A percentile compares a stretch with the other conserved stretches of the same genome.
Conservation (phyloP, 2,113 vertebrate species). For the Saimiri boliviensis region DNA sequence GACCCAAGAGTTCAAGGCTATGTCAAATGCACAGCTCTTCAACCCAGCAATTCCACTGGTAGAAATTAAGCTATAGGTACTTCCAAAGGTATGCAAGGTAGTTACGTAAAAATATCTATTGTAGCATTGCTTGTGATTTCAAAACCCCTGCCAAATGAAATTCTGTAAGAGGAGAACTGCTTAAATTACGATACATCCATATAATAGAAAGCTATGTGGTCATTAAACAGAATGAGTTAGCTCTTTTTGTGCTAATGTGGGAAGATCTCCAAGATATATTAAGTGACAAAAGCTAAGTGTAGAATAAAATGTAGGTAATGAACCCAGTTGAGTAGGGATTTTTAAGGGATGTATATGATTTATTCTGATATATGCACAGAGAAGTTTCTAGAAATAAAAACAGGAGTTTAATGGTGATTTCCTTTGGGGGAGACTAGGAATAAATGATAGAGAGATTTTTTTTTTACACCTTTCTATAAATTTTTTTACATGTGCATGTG, state of each 20-base stretch:
- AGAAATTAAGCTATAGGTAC: neutral
- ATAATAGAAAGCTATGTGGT: neutral
- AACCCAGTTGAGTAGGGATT: neutral
- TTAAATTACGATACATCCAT: neutral
- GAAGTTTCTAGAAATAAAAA: constrained; percentile 11
- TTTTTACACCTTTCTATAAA: neutral
- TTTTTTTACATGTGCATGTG: neutral
- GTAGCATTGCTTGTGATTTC: constrained; percentile 36
- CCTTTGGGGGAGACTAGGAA: neutral
- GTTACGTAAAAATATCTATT: neutral
- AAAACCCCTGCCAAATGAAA: constrained; percentile 30
- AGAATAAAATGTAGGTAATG: constrained; percentile 24
- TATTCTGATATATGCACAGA: neutral
- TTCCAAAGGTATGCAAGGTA: neutral
- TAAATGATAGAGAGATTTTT: neutral
- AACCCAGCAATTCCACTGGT: neutral
- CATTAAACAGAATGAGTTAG: constrained; percentile 26
- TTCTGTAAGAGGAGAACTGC: constrained; percentile 19
- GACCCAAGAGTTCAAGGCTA: too few species aligned
- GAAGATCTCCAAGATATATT: neutral
- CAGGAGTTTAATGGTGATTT: constrained; percentile 17
- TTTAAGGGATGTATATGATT: neutral
- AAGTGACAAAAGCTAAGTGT: neutral
- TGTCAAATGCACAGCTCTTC: neutral
- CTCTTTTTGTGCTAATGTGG: neutral